phyloP scores from a whole-genome alignment of 2,113 vertebrate species.

The Amazona vittata region DNA sequence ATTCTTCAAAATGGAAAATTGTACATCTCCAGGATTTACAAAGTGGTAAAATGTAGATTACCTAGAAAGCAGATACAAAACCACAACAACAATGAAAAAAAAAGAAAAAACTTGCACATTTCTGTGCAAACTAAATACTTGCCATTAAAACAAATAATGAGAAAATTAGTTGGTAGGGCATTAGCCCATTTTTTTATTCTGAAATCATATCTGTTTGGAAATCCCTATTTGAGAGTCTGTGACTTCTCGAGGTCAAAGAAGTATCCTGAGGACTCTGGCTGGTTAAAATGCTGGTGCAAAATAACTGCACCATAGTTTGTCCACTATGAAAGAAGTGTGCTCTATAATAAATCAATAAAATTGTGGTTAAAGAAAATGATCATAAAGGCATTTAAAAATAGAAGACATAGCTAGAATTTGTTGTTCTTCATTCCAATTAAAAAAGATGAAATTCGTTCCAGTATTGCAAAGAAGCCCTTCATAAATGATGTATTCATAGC shows the following conservation, averaged over 20 bases:
- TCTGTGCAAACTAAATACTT: not conserved
- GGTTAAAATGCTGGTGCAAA: not conserved
- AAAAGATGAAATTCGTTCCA: conserved; percentile 16
- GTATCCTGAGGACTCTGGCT: not conserved
- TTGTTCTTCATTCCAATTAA: conserved; percentile 7
- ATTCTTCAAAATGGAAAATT: not conserved
- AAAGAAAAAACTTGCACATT: not conserved
- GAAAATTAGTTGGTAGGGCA: not conserved
- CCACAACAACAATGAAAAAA: not conserved
- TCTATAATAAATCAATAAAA: not conserved
- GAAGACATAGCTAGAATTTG: not conserved
- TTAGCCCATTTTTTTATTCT: not conserved
- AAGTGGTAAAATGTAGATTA: not conserved
- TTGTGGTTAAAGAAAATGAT: not conserved
- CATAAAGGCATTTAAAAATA: conserved; percentile 12
- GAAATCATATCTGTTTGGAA: not conserved
- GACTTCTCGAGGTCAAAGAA: not conserved
- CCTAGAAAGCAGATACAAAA: not conserved
- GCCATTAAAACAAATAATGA: not conserved
- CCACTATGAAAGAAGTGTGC: not conserved
- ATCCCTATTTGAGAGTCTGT: not conserved
- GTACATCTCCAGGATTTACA: not conserved
- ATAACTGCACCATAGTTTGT: not conserved
- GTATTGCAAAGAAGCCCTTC: not conserved
- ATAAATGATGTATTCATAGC: conserved; percentile 33